Evolutionary conservation across 2,113 vertebrate species (phyloP).

Genomic region (Muscicapa adusta): DNA sequence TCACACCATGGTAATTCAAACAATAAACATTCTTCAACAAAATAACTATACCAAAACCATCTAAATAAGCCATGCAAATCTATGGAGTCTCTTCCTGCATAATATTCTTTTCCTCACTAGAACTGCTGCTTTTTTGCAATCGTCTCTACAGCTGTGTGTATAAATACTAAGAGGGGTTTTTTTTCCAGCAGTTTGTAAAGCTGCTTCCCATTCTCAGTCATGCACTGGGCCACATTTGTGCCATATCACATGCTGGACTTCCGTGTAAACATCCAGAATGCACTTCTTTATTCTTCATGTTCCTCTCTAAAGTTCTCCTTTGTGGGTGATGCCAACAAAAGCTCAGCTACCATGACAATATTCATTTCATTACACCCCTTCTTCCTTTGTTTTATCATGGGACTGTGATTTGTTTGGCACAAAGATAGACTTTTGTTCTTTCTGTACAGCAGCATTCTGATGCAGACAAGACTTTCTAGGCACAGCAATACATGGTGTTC

Average conservation of each 20-base stretch:
- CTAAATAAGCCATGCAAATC: neutral
- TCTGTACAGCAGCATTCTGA: neutral
- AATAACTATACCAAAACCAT: neutral
- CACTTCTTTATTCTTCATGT: slow-evolving; percentile 23
- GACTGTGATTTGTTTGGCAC: neutral
- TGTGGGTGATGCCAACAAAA: neutral
- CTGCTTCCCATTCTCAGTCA: neutral
- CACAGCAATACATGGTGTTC: neutral
- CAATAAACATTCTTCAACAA: neutral
- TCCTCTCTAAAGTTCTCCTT: slow-evolving; percentile 44
- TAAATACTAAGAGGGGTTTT: neutral
- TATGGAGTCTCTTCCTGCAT: neutral
- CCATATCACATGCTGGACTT: slow-evolving; percentile 13
- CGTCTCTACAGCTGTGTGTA: neutral
- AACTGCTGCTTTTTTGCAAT: neutral
- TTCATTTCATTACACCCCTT: neutral
- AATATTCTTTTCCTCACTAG: neutral
- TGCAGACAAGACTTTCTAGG: neutral
- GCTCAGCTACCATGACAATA: neutral
- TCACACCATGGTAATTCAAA: neutral
- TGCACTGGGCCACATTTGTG: neutral
- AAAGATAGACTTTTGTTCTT: neutral
- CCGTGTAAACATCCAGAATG: slow-evolving; percentile 6
- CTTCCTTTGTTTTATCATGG: neutral
- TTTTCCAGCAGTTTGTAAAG: neutral